Evolutionary conservation across 2,113 vertebrate species (phyloP).

Genomic region (Mus pahari): DNA sequence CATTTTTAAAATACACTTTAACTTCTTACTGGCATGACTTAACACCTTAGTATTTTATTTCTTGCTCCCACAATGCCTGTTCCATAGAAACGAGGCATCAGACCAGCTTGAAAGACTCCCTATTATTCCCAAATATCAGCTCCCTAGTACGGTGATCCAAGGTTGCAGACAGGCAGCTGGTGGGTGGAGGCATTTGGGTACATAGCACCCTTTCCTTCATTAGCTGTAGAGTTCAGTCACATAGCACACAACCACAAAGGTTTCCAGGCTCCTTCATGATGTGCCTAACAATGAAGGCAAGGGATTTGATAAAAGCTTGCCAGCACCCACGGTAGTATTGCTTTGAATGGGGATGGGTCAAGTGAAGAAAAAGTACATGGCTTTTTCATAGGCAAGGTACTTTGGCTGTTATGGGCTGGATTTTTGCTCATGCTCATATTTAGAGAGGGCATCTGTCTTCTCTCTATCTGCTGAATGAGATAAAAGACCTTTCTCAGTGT

Average conservation of each 20-base stretch:
- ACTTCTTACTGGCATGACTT: not conserved
- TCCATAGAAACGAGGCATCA: not conserved
- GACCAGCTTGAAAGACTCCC: not conserved
- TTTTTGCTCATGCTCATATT: not conserved
- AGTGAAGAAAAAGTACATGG: not conserved
- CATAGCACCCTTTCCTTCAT: accelerated
- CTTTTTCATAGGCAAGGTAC: not conserved
- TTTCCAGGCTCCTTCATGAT: not conserved
- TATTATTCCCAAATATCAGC: not conserved
- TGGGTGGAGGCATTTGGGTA: not conserved
- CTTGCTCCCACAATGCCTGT: not conserved
- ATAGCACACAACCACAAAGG: too few species aligned
- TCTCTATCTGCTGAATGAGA: not conserved
- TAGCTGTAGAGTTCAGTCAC: not conserved
- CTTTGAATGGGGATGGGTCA: not conserved
- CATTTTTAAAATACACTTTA: not conserved
- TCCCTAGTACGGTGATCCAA: not conserved
- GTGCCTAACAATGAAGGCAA: not conserved
- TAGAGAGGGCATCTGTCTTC: not conserved
- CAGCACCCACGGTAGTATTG: not conserved
- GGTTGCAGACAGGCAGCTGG: not conserved
- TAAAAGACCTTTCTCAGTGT: not conserved
- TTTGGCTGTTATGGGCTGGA: not conserved
- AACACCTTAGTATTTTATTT: not conserved
- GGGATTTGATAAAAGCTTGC: not conserved